These are phyloP conservation scores for Amniataba percoides DNA, from an alignment of 2,797 vertebrate genomes.

Conservation along the genomic window DNA sequence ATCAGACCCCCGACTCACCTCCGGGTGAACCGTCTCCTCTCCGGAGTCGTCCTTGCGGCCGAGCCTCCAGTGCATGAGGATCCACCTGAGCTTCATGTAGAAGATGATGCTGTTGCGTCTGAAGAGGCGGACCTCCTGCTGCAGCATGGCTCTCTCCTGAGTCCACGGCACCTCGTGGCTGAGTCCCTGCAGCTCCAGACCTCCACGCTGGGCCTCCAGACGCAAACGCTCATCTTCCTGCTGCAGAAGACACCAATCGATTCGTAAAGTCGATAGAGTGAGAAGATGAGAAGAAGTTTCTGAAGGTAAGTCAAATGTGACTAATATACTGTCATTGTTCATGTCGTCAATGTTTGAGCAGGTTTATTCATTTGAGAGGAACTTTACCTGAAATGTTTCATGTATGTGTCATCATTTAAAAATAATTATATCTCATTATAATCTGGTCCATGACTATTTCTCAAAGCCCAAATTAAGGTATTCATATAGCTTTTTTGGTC, in stretches of 20 bases:
- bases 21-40: conserved; percentile 79
- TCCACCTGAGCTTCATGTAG: conserved; percentile 95
- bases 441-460: neutral
- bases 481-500: neutral
- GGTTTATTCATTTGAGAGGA: neutral
- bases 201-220: conserved; percentile 86
- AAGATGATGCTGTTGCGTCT: conserved; percentile 93
- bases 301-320: neutral
- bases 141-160: conserved; percentile 90
- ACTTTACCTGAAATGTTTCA: neutral
- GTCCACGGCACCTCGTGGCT: conserved; percentile 90
- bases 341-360: neutral
- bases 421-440: too few relatives aligned
- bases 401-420: neutral
- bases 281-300: too few relatives aligned
- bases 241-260: neutral
- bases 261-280: neutral
- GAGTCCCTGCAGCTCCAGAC: conserved; percentile 92
- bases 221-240: conserved; percentile 89
- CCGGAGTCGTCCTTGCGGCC: conserved; percentile 84
- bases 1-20: conserved; percentile 83
- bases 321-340: neutral
- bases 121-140: conserved; percentile 92
- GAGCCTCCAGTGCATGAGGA: conserved; percentile 93
- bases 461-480: neutral